Evolutionary conservation across 2,888 invertebrate species (phyloP).

Genomic region (Trissonchulus sp.): DNA sequence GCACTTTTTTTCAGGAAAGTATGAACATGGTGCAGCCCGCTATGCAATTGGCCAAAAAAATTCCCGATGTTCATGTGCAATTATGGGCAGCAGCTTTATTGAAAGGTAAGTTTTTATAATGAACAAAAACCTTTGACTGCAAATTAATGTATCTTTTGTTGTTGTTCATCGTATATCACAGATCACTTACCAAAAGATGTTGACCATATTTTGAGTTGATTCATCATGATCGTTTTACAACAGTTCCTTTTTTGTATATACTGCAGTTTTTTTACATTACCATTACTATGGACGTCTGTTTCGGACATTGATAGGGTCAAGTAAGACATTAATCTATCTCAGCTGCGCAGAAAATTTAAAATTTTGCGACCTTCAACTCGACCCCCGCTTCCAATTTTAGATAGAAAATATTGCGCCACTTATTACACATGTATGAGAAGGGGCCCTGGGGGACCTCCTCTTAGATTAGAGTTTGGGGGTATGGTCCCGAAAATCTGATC

Average conservation of each 20-base stretch:
- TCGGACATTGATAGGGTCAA: too few relatives aligned
- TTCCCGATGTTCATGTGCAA: constrained; percentile 95
- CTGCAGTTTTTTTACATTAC: too few relatives aligned
- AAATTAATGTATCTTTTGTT: too few relatives aligned
- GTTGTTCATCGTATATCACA: too few relatives aligned
- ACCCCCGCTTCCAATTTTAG: background rate
- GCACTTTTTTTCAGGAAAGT: constrained; percentile 63
- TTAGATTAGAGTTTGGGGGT: too few relatives aligned
- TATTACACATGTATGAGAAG: background rate
- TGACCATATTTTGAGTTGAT: background rate
- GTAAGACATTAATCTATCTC: too few relatives aligned
- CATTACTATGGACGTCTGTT: too few relatives aligned
- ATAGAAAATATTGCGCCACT: too few relatives aligned
- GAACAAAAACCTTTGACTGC: background rate
- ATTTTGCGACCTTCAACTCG: background rate
- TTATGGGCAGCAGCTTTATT: constrained; percentile 94
- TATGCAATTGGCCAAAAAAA: constrained; percentile 95
- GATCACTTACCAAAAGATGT: background rate
- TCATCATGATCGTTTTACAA: constrained; percentile 27
- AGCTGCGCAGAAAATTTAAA: background rate
- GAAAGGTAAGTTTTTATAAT: constrained; percentile 63
- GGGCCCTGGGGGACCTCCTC: background rate
- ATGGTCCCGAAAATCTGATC: too few relatives aligned
- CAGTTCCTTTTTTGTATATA: constrained; percentile 13
- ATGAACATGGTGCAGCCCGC: constrained; percentile 99